phyloP scores from a whole-genome alignment of 2,113 vertebrate genomes.

The Microcebus tavaratra region DNA sequence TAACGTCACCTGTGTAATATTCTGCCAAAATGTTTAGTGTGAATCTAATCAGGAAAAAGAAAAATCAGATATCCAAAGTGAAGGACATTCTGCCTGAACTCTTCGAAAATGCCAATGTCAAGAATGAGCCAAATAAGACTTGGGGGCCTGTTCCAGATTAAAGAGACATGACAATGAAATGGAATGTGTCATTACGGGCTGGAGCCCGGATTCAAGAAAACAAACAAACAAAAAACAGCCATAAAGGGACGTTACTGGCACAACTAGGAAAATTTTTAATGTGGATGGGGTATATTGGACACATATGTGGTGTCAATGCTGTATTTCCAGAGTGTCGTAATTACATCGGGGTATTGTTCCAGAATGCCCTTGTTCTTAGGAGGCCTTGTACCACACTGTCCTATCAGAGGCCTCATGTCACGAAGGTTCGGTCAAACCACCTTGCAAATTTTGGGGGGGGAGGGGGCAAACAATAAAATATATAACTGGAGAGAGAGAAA shows the following conservation, averaged over 20 bases:
- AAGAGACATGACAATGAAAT: neutral
- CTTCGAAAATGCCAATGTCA: neutral
- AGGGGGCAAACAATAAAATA: neutral
- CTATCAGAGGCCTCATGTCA: neutral
- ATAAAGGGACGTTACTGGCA: neutral
- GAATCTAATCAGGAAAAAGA: neutral
- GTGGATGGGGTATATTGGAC: too few species aligned
- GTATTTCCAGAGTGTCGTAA: fast-evolving
- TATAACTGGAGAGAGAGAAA: neutral
- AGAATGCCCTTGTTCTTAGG: neutral
- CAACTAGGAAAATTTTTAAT: too few species aligned
- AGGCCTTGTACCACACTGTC: neutral
- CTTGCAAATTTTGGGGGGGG: too few species aligned
- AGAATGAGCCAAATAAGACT: neutral
- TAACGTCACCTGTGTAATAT: neutral
- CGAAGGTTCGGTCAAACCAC: neutral
- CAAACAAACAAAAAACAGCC: neutral
- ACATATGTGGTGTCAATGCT: neutral
- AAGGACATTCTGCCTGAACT: neutral
- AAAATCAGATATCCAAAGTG: neutral
- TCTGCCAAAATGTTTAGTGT: neutral
- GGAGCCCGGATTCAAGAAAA: neutral
- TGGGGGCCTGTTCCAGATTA: neutral
- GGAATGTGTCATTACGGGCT: neutral
- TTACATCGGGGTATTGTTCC: neutral